These are phyloP conservation scores for Maccullochella peelii DNA, from an alignment of 2,113 vertebrate genomes.

Conservation along the genomic window DNA sequence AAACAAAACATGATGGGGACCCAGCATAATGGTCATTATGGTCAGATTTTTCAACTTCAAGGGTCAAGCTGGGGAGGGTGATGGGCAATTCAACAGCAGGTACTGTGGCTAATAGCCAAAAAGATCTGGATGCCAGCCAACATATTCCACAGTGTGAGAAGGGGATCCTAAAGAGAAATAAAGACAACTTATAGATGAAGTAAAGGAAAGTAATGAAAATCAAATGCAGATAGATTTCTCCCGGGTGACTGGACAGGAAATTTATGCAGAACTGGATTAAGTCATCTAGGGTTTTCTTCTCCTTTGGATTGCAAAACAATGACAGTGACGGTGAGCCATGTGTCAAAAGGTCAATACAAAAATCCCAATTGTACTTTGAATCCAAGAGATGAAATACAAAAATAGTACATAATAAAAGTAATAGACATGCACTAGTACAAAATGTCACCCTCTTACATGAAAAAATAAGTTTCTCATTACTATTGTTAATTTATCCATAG, in stretches of 20 bases:
- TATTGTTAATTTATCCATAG: background rate
- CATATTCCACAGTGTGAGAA: constrained; percentile 2
- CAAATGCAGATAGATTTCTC: constrained; percentile 9
- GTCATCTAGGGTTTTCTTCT: constrained; percentile 26
- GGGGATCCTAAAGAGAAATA: background rate
- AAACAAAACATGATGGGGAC: constrained; percentile 77
- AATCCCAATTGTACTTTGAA: background rate
- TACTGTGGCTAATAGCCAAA: constrained; percentile 54
- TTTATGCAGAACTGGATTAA: background rate
- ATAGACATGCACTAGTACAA: background rate
- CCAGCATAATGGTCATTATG: constrained; percentile 49
- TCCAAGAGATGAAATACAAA: background rate
- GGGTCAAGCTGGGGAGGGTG: constrained; percentile 26
- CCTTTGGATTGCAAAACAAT: constrained; percentile 29
- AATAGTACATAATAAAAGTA: background rate
- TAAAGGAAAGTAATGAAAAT: background rate
- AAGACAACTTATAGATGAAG: background rate
- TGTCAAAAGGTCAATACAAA: background rate
- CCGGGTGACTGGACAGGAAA: background rate
- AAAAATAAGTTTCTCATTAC: background rate
- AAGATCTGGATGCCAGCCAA: constrained; percentile 35
- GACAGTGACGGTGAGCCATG: constrained; percentile 1
- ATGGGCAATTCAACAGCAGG: constrained; percentile 57
- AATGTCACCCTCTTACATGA: background rate
- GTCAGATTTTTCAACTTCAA: constrained; percentile 51